Evolutionary conservation across 2,888 invertebrate species (phyloP), one percentile per base, ranked within the genome.

Genomic region (Magallana nippona): DNA sequence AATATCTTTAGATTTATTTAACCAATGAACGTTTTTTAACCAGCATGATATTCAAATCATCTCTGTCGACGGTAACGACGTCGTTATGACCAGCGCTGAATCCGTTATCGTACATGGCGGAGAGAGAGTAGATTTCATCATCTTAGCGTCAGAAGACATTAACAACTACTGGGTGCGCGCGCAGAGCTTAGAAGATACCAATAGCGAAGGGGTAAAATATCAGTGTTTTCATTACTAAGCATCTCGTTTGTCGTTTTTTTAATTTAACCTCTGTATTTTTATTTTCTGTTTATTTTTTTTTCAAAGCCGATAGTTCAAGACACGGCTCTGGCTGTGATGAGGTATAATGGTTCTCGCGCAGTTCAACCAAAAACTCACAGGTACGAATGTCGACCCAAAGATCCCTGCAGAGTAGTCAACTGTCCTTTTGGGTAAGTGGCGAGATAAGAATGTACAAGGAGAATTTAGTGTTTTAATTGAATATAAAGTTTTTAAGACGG

Each of bases 401-500:
- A 84, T 22, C 78, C 56, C n/a, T 88, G 88, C 78, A 78, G 56
- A 55, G 83, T 83, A 10, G 79, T 87, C 13, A 87, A 87, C 80
- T 88, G 88, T 82, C 85, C 86, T 15, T 85, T 87, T 78, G 81
- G 81, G 85, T 85, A 79, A 58, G 57, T 83, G 19, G 15, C 11
- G 17, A 17, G 10, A 77, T 10, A 27, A 27, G 1, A 10, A 60
- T 19, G 60, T 8, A 15, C 1, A 19, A 19, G 10, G 44, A 8
- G 8, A 44, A 44, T 5, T 27, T 8, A 44, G 44, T 44, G 5
- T 44, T 5, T 5, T 8, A 44, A 44, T 44, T 44, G 8, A 44
- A 5, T 8, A 44, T 8, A 44, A 44, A 44, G 44, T 44, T 44
- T 27, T 44, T 44, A 5, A 5, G 44, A 44, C 44, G 5, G 44